These are phyloP conservation scores for Chionis minor DNA, from an alignment of 2,113 vertebrate genomes.

Conservation along the genomic window DNA sequence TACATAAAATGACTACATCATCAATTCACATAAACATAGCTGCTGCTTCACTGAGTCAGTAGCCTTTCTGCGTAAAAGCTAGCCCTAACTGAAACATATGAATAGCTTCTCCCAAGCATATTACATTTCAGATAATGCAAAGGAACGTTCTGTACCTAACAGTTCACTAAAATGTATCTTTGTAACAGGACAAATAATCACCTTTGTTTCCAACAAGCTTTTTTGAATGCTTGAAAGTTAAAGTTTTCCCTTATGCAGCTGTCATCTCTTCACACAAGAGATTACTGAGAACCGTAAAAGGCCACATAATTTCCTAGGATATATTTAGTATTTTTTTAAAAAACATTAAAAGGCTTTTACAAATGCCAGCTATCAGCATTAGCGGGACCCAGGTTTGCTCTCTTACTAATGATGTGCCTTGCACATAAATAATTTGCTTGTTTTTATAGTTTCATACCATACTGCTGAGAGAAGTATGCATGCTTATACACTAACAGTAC, in stretches of 20 bases:
- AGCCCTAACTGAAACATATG: not conserved
- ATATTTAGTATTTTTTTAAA: not conserved
- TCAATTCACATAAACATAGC: not conserved
- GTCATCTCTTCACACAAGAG: not conserved
- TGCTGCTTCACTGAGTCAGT: not conserved
- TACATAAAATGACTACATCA: not conserved
- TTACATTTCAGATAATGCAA: not conserved
- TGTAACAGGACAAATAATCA: not conserved
- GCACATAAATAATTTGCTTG: not conserved
- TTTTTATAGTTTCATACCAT: not conserved
- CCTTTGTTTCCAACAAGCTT: not conserved
- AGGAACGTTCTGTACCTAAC: not conserved
- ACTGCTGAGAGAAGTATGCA: not conserved
- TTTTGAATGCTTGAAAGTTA: not conserved
- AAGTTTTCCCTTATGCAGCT: not conserved
- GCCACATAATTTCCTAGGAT: not conserved
- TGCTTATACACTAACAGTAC: too few relatives aligned
- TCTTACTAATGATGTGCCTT: not conserved
- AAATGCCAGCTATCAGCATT: not conserved
- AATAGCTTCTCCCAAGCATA: not conserved
- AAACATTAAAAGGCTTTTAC: not conserved
- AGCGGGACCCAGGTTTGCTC: not conserved
- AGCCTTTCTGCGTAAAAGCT: not conserved
- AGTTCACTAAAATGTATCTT: not conserved
- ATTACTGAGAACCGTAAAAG: not conserved